These are phyloP conservation scores for Hyposmocoma kahamanoa DNA, from an alignment of 1,140 invertebrate genomes.

Conservation along the genomic window DNA sequence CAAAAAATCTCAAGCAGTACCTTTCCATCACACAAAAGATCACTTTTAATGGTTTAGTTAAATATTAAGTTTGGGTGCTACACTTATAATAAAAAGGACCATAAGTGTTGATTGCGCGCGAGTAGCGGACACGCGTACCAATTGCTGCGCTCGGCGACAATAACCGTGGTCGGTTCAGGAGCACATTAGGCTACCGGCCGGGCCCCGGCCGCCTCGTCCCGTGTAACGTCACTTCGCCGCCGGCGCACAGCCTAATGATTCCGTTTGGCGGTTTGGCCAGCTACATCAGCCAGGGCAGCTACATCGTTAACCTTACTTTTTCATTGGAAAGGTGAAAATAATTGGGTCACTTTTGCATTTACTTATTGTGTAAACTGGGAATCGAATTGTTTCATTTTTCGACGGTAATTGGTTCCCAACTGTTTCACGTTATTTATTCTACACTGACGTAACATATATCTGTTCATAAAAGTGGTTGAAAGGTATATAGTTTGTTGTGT, in stretches of 20 bases:
- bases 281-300: constrained; percentile 17
- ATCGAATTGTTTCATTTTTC: constrained; percentile 26
- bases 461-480: no score
- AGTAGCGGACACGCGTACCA: constrained; percentile 61
- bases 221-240: constrained; percentile 39
- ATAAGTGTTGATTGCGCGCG: no score
- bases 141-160: constrained; percentile 59
- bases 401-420: constrained; percentile 16
- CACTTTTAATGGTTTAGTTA: no score
- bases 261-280: constrained; percentile 28
- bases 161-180: constrained; percentile 39
- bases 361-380: constrained; percentile 37
- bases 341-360: constrained; percentile 61
- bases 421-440: not conserved
- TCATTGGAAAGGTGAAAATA: constrained; percentile 68
- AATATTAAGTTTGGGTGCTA: no score
- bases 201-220: constrained; percentile 44
- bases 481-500: no score
- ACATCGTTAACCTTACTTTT: constrained; percentile 64
- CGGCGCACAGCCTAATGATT: not conserved
- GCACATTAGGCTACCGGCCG: constrained; percentile 41
- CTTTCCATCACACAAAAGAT: no score
- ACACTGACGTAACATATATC: no score
- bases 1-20: no score
- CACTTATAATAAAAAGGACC: no score